These are phyloP conservation scores for Ascidia mentula DNA, from an alignment of 23 tunicate genomes.

Conservation along the genomic window DNA sequence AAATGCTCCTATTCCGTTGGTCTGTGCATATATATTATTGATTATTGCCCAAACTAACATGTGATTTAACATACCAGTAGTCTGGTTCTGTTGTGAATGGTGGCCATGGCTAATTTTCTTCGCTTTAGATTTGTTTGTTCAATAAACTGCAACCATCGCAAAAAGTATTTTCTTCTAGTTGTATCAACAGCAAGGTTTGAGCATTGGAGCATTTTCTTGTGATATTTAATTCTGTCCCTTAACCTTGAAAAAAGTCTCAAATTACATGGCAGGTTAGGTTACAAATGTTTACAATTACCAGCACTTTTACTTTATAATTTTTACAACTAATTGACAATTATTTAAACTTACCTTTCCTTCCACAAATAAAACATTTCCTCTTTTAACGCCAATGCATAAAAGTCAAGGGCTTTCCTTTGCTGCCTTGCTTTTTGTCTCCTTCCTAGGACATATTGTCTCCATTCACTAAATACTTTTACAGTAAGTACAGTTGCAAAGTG, in stretches of 20 bases:
- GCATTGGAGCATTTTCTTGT: background rate
- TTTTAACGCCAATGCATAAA: conserved; percentile 26
- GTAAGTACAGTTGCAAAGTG: background rate
- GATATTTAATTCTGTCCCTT: background rate
- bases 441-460: conserved; percentile 26
- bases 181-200: conserved; percentile 3
- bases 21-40: background rate
- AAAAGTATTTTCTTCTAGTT: conserved; percentile 34
- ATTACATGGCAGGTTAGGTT: too few species aligned
- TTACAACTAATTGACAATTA: background rate
- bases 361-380: conserved; percentile 11
- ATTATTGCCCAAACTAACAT: background rate
- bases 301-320: background rate
- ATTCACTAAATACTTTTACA: conserved; percentile 6
- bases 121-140: background rate
- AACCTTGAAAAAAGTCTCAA: background rate
- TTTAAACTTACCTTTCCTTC: conserved; percentile 35
- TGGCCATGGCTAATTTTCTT: conserved; percentile 44
- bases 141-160: conserved; percentile 43
- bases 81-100: conserved; percentile 22
- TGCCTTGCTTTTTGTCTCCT: conserved; percentile 21
- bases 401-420: conserved; percentile 27
- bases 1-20: background rate
- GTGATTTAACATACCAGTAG: conserved; percentile 28
- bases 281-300: background rate